Conservation (phyloP, 2,797 vertebrate genomes). For the Pseudocheirus occidentalis region DNA sequence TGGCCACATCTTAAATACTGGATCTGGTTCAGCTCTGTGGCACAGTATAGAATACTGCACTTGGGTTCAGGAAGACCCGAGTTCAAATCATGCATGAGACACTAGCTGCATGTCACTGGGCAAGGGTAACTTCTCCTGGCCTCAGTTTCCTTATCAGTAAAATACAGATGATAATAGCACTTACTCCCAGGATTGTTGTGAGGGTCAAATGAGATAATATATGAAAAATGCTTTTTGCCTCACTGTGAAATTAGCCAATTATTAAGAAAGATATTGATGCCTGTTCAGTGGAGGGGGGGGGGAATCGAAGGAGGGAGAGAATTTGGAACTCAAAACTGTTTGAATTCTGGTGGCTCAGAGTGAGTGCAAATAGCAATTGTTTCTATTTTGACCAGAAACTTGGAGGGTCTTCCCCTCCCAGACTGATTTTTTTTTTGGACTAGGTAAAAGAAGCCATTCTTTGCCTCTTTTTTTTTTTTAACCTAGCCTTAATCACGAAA, state of each 20-base stretch:
- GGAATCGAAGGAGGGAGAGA: background rate
- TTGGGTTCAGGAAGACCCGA: background rate
- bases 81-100: background rate
- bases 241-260: background rate
- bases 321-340: background rate
- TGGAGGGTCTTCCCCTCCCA: no score
- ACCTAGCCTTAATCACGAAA: background rate
- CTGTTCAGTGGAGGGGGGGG: background rate
- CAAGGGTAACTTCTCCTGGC: background rate
- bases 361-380: no score
- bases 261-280: background rate
- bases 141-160: background rate
- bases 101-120: background rate
- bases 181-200: background rate
- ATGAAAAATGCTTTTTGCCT: background rate
- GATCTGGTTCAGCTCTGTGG: background rate
- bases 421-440: no score
- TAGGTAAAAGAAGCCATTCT: background rate
- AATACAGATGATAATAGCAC: background rate
- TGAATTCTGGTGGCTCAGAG: background rate
- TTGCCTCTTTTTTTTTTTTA: no score
- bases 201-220: no score
- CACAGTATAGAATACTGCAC: background rate
- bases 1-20: background rate
- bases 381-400: no score